Evolutionary conservation across 2,113 vertebrate genomes (phyloP), one percentile per base, ranked within the genome.

Genomic region (Brachyhypopomus occidentalis): DNA sequence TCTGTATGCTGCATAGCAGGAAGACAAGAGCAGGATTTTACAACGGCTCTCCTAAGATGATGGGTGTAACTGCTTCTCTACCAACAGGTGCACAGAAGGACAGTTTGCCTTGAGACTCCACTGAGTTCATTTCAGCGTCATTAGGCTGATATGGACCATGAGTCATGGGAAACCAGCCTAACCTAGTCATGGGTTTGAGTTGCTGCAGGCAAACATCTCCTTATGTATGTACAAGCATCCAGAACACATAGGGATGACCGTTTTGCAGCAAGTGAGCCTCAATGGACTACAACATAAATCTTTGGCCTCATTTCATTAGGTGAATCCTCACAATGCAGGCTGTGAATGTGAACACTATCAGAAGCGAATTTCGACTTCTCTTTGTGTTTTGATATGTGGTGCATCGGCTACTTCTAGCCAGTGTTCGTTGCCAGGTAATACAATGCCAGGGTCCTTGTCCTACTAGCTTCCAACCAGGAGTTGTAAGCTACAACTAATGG

Each of bases 321-420:
- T 14, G 45, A 14, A 52, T 52, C 45, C 45, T 52, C 45, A 38
- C 55, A 79, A n/a, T 30, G 20, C 16, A 71, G 56, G 41, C 75
- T 22, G 60, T 36, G 22, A 76, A 59, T n/a, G 74, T 60, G 20
- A 60, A 55, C 60, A 30, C n/a, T n/a, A 74, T 76, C 69, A 55
- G 81, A 83, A 75, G 78, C 41, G 63, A 71, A 69, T 52, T 84
- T 84, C 45, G 81, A 75, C 41, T 75, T n/a, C 36, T 78, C 60
- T 77, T 84, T 86, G 82, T 84, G 59, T 63, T 41, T 72, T 82
- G 72, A 86, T 84, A 82, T 67, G 82, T 79, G 73, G 82, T n/a
- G 23, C 67, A 75, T 81, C 7, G 1, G 38, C 67, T 67, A 76
- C 63, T 69, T 77, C 36, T 23, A 25, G 45, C 72, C 48, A 72